These are phyloP conservation scores for Leptopilina drosophilae DNA, from an alignment of 2,888 invertebrate species.

Conservation along the genomic window DNA sequence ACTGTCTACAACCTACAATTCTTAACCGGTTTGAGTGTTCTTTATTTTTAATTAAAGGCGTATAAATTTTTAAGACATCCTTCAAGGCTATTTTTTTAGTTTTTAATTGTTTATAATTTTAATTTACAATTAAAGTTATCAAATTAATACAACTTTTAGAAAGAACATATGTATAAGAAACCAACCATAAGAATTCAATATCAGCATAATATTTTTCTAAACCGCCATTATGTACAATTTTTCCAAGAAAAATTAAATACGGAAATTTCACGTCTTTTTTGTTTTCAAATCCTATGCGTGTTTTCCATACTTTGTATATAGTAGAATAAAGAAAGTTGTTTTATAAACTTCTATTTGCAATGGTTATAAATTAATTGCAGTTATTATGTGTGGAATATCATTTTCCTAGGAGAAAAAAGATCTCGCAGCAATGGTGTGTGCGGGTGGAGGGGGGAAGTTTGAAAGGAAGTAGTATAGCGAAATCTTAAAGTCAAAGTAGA, in stretches of 20 bases:
- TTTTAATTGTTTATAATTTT: too few species aligned
- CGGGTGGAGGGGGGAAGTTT: too few species aligned
- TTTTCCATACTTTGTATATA: neutral
- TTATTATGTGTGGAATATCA: conserved; percentile 29
- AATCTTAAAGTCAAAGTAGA: conserved; percentile 54
- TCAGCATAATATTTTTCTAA: too few species aligned
- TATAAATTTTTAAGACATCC: too few species aligned
- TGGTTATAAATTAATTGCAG: conserved; percentile 26
- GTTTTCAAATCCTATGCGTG: neutral
- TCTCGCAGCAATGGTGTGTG: conserved; percentile 3
- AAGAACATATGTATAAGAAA: too few species aligned
- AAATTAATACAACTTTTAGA: too few species aligned
- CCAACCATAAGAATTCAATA: too few species aligned
- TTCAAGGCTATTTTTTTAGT: too few species aligned
- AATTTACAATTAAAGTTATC: too few species aligned
- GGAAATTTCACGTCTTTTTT: neutral
- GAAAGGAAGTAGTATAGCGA: conserved; percentile 27
- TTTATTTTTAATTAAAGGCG: too few species aligned
- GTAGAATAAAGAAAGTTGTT: conserved; percentile 13
- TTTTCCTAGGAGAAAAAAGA: conserved; percentile 17
- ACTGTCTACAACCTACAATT: too few species aligned
- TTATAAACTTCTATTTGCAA: conserved; percentile 26
- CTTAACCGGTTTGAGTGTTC: too few species aligned
- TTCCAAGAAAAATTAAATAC: neutral
- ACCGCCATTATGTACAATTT: neutral